phyloP scores from a whole-genome alignment of 2,113 vertebrate genomes.

The Bos taurus region ARS-UCD2.0 NC_037357.1:113144501-113145000 shows the following conservation, averaged over 20 bases:
- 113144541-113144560: neutral
- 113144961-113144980: neutral
- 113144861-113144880: slow-evolving; percentile 52
- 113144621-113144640: neutral
- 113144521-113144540: neutral
- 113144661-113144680: slow-evolving; percentile 17
- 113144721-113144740: slow-evolving; percentile 26
- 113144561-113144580: neutral
- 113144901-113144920: slow-evolving; percentile 41
- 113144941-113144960: neutral
- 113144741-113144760: slow-evolving; percentile 19
- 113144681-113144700: neutral
- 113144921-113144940: neutral
- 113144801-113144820: slow-evolving; percentile 40
- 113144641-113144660: neutral
- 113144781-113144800: slow-evolving; percentile 24
- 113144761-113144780: slow-evolving; percentile 39
- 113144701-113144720: neutral
- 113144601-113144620: neutral
- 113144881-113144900: slow-evolving; percentile 42
- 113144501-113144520: neutral
- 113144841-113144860: slow-evolving; percentile 32
- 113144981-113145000: neutral
- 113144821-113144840: slow-evolving; percentile 7
- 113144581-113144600: neutral